Conservation (phyloP, 2,888 invertebrate species). For the Pterobdella sp. region DNA sequence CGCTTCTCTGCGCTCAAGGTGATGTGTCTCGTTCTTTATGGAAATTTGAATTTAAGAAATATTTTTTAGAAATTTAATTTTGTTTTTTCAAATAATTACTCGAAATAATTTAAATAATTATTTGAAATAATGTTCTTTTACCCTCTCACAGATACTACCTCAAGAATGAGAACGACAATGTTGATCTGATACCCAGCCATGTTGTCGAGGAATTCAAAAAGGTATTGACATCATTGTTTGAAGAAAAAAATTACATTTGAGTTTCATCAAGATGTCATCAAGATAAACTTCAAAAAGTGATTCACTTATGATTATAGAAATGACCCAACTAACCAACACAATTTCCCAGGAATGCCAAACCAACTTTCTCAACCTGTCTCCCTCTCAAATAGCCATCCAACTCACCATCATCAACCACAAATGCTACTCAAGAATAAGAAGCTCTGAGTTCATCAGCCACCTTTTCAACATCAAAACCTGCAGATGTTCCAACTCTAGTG, state of each 20-base stretch:
- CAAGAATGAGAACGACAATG: constrained; percentile 94
- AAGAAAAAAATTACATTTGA: background rate
- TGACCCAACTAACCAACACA: too few species aligned
- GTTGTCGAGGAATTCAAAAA: constrained; percentile 70
- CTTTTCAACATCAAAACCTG: constrained; percentile 53
- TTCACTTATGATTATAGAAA: too few species aligned
- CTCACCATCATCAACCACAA: constrained; percentile 85
- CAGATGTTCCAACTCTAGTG: constrained; percentile 49
- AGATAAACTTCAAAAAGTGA: background rate
- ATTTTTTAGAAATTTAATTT: constrained; percentile 6
- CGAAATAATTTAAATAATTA: background rate
- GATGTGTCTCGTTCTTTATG: constrained; percentile 28
- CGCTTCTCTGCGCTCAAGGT: constrained; percentile 64
- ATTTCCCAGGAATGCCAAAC: constrained; percentile 61
- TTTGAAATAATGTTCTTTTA: background rate
- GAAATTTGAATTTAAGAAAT: background rate
- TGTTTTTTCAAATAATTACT: background rate
- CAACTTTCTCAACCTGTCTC: constrained; percentile 84
- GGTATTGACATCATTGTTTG: background rate
- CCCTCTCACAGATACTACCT: constrained; percentile 71
- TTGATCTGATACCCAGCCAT: constrained; percentile 91
- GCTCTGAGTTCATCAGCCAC: constrained; percentile 82
- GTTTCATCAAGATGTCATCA: background rate
- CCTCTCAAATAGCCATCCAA: constrained; percentile 90
- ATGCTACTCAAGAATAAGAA: constrained; percentile 76